A percentile compares a stretch with the other conserved stretches of the same genome.
Evolutionary conservation across 2,888 invertebrate genomes (phyloP).

Genomic region (Campoplex nolae): DNA sequence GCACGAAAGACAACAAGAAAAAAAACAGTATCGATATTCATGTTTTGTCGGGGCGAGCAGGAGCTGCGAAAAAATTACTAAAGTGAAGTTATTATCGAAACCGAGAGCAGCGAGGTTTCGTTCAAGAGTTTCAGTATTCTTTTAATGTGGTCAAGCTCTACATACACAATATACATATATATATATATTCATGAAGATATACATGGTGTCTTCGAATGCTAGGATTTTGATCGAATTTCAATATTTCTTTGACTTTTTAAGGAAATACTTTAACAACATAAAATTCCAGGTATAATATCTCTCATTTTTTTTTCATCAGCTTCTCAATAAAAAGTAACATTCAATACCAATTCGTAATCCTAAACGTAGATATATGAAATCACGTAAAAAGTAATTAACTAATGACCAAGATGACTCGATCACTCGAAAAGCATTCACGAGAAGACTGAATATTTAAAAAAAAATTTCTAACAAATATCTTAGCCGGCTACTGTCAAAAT

Average conservation of each 20-base stretch:
- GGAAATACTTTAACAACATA: background rate
- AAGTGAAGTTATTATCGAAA: slow-evolving; percentile 24
- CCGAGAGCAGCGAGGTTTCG: background rate
- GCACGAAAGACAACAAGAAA: background rate
- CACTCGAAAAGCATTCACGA: background rate
- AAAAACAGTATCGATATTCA: slow-evolving; percentile 21
- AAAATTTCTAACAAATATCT: background rate
- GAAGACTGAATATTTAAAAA: background rate
- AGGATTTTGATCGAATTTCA: background rate
- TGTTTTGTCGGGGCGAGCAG: slow-evolving; percentile 5
- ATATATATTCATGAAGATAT: background rate
- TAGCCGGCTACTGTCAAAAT: background rate
- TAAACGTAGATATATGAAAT: background rate
- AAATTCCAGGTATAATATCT: background rate
- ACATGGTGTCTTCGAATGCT: background rate
- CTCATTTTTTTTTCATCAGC: background rate
- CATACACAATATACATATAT: background rate
- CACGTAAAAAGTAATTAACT: background rate
- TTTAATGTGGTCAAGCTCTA: background rate
- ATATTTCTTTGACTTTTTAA: background rate
- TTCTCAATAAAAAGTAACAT: background rate
- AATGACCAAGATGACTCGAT: background rate
- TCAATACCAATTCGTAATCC: background rate
- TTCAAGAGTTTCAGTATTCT: slow-evolving; percentile 18
- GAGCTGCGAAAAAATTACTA: slow-evolving; percentile 1